phyloP scores from a whole-genome alignment of 2,113 vertebrate species.

The Tupaia tana region DNA sequence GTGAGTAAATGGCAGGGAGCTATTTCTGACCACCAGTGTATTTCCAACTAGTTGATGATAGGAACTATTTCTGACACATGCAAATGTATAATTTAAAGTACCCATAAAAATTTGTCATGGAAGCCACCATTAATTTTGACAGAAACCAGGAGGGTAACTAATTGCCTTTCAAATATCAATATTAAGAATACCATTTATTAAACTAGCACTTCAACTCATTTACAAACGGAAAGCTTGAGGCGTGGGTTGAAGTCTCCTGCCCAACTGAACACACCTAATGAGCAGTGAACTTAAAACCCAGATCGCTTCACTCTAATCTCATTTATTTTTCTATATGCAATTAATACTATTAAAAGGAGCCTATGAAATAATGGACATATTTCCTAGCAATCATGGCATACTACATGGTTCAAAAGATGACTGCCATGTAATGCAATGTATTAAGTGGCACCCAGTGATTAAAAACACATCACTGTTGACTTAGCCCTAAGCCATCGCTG shows the following conservation, averaged over 20 bases:
- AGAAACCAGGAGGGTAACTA: conserved; percentile 76
- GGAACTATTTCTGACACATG: conserved; percentile 79
- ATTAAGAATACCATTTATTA: conserved; percentile 78
- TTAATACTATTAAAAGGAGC: not conserved
- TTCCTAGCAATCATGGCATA: conserved; percentile 39
- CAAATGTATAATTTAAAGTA: conserved; percentile 80
- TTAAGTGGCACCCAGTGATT: conserved; percentile 51
- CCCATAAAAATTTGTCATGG: conserved; percentile 78
- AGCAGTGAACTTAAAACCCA: not conserved
- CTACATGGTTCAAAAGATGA: not conserved
- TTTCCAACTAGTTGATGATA: conserved; percentile 71
- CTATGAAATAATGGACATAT: conserved; percentile 24
- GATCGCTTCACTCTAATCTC: not conserved
- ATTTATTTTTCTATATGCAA: not conserved
- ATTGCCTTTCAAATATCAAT: conserved; percentile 79
- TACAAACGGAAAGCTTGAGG: not conserved
- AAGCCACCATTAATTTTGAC: conserved; percentile 78
- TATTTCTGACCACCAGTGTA: conserved; percentile 76
- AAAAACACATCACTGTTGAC: conserved; percentile 23
- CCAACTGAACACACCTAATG: not conserved
- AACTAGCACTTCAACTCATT: conserved; percentile 49
- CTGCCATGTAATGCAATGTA: not conserved
- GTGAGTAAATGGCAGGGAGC: conserved; percentile 71
- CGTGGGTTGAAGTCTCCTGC: not conserved
- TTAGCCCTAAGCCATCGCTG: conserved; percentile 66